Percentiles rank a stretch among this genome's conserved stretches.
Conservation (phyloP, 1,140 invertebrate genomes). For the Papilio dardanus region DNA sequence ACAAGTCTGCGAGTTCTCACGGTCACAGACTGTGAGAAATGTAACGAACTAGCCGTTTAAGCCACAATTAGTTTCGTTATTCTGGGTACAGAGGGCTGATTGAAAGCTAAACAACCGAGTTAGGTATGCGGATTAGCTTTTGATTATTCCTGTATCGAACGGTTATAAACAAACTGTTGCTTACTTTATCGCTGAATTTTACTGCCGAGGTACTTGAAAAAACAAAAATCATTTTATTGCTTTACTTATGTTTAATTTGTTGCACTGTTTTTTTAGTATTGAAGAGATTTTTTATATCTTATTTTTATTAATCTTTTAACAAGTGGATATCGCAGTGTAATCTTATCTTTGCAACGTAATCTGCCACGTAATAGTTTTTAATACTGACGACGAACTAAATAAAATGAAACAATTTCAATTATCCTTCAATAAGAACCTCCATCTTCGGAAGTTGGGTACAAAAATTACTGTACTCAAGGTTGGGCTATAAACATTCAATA, state of each 20-base stretch:
- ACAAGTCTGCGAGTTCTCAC: slow-evolving; percentile 24
- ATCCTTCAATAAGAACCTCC: no score
- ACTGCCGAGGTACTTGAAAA: not conserved
- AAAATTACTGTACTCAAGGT: no score
- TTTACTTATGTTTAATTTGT: not conserved
- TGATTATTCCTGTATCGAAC: not conserved
- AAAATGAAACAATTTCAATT: no score
- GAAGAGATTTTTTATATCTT: not conserved
- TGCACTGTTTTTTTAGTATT: not conserved
- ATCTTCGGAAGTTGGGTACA: no score
- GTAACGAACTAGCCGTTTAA: slow-evolving; percentile 19
- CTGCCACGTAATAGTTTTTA: slow-evolving; percentile 2
- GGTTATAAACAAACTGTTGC: not conserved
- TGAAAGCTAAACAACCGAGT: not conserved
- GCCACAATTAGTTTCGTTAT: slow-evolving; percentile 16
- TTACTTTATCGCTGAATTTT: not conserved
- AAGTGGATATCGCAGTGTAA: not conserved
- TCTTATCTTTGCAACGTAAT: slow-evolving; percentile 1
- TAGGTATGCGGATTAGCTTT: slow-evolving; percentile 1
- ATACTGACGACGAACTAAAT: not conserved
- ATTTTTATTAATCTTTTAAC: not conserved
- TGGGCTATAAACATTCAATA: not conserved
- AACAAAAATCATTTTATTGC: not conserved
- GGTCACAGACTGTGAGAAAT: slow-evolving; percentile 22
- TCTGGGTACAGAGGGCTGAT: not conserved